Evolutionary conservation across 2,888 invertebrate species (phyloP), one percentile per base, ranked within the genome.

Genomic region (Mystacides longicornis): DNA sequence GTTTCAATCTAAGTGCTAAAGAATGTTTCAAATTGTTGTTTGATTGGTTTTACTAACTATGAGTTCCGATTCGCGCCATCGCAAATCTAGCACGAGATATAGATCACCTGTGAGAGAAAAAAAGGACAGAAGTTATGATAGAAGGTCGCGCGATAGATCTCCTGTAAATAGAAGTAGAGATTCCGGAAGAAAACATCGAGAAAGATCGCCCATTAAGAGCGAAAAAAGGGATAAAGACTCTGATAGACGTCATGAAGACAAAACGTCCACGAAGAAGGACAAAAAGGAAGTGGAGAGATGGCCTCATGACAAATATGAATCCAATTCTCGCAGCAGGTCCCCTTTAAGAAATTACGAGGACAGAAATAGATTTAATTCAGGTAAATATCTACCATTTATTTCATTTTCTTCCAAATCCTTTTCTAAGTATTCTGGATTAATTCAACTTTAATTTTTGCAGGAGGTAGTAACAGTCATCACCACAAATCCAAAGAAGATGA

Each of bases 401-500:
- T 27, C 11, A 27, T 27, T 27, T 27, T 27, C 7, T 7, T 7
- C 14, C 14, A 37, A 37, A 37, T 16, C 37, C 4, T 37, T 37
- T 37, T 37, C 4, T 37, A 19, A 16, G 2, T 11, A 14, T 45
- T 14, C 11, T 45, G 20, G 18, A 49, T 9, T 27, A 14, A 51
- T 56, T 50, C 27, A 58, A 55, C 56, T 46, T 52, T 56, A 7
- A 55, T 51, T 37, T 4, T 16, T n/a, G 37, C 14, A 21, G 60
- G 54, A 33, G 42, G 49, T 56, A 61, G 54, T 49, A 54, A 52
- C 55, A 46, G 43, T 14, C 67, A 67, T 0, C 67, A 71, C 1
- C 72, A 71, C 60, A 74, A 74, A 61, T 73, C 64, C 3, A 76
- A 78, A 61, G 81, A 82, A 62, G 83, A 83, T 58, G 83, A 83